Base-by-base conservation (phyloP, 2,797 vertebrate species). In the Sebastes hopkinsi region DNA sequence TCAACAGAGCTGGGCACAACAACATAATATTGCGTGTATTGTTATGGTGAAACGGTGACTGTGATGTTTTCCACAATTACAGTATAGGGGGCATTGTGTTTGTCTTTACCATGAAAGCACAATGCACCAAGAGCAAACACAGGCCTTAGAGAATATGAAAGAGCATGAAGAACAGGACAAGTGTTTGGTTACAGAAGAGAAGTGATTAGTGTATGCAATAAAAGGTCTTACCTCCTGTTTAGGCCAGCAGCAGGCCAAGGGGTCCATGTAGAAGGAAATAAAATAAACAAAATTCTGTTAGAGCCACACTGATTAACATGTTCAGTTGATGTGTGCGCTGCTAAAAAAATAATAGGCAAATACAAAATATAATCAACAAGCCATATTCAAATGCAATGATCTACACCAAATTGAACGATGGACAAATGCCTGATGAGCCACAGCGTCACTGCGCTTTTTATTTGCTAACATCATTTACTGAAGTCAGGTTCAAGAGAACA, bases 201-300 rank as follows among this genome's bases (percentile, higher is more conserved):
- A 27, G 38, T 50, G 9, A 46, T 20, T 9, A 34, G 18, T 52
- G 29, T 12, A 42, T 6, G 36, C 14, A 67, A 52, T 20, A 13
- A 68, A 52, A 52, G 5, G 12, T 38, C 14, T 32, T 14, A 93
- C 93, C 93, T 94, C 74, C 93, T 91, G 80, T 82, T 66, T 20
- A 13, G 22, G 46, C 38, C 64, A 72, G 29, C 84, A 87, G 72
- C 74, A 79, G 54, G 73, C 36, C 38, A 34, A 11, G 36, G 13
- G 4, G 34, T 72, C 23, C 75, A 85, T 79, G 50, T 20, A 30
- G n/a, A 59, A 50, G 18, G 13, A 61, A 80, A 82, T 20, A 30
- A 72, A 66, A 34, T 6, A 38, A 42, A 73, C 23, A 73, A 75
- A 52, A 1, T 16, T 1, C 0, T 46, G 73, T 85, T 82, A 76